Evolutionary conservation across 2,888 invertebrate genomes (phyloP), one percentile per base, ranked within the genome.

Genomic region (Muschampia staudingeri): DNA sequence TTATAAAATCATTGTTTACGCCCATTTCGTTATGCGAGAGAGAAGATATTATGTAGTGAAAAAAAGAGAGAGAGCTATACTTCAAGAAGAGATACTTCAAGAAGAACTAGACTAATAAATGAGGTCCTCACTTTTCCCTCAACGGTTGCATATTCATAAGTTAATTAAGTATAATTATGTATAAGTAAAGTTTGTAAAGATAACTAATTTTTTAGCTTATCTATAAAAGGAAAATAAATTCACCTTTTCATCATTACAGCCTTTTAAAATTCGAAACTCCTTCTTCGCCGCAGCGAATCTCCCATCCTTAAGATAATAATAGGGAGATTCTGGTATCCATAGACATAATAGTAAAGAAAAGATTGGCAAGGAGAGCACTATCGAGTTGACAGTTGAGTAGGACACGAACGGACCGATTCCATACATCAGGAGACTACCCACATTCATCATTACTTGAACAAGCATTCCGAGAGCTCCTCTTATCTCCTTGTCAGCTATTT

Each of bases 261-360:
- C 96, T 85, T 96, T 97, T 16, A 97, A 87, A 61, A 90, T 90
- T 88, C 93, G 92, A 65, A 97, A 94, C 81, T 94, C 95, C 52
- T 92, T 94, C 85, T 92, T 95, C 0, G 97, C 97, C 0, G 95
- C 95, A 2, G 94, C 94, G 4, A 95, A 88, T 42, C 96, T 93
- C 1, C 96, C 97, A 82, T 96, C 95, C 91, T 97, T 97, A 56
- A 98, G 90, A 71, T 98, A 94, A 86, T 96, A 97, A 86, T 97
- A 97, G 1, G 98, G 98, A 0, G 98, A 97, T 88, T 98, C 98
- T 0, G 98, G 98, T 92, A 97, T 96, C 97, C 97, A 97, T 9
- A 94, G 83, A 87, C 97, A 97, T 0, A 94, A 90, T 0, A 95
- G 56, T 70, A 97, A 94, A 82, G 97, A 97, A 30, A 95, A 83